Base-by-base conservation (phyloP, 2,888 invertebrate species). In the Pherbina coryleti region DNA sequence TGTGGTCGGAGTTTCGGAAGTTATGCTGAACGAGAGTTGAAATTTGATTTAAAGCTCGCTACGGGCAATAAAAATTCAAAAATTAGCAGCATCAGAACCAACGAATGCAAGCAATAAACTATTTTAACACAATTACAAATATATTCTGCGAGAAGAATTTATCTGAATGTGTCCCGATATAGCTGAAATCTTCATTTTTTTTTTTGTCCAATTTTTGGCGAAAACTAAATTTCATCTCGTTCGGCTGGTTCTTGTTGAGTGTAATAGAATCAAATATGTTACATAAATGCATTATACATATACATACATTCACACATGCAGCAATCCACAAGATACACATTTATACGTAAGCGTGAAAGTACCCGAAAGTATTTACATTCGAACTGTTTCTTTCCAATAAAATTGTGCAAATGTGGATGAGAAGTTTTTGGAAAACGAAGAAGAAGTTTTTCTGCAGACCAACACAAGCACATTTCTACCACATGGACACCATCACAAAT, bases 331-430 rank as follows among this genome's bases (percentile, higher is more conserved):
- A 44, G 1, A 44, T 14, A 44, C 44, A 44, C 44, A 44, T 14
- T 44, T 44, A 44, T 44, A 11, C 11, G 44, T 11, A 1, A 44
- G 44, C 14, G 44, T 14, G 44, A 44, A 64, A 64, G 64, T n/a
- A 64, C 34, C 64, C n/a, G 34, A n/a, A 44, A 25, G 28, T 51
- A 51, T 69, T 69, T 51, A 28, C 51, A 69, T 69, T 72, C 34
- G 3, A 19, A 17, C 14, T 3, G 28, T 8, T 69, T 69, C 2
- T 5, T 51, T 51, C 25, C 69, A 69, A 69, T 69, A 69, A 51
- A 51, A 69, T 51, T 34, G 67, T 22, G 19, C 31, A 57, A 31
- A 2, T 28, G 69, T 44, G 25, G 17, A 51, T 25, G 69, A 22
- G 8, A 49, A 49, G 49, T 28, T 69, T 44, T 69, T 69, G 8